These are phyloP conservation scores for Eubasilissa regina DNA, from an alignment of 1,140 invertebrate genomes.

Conservation along the genomic window DNA sequence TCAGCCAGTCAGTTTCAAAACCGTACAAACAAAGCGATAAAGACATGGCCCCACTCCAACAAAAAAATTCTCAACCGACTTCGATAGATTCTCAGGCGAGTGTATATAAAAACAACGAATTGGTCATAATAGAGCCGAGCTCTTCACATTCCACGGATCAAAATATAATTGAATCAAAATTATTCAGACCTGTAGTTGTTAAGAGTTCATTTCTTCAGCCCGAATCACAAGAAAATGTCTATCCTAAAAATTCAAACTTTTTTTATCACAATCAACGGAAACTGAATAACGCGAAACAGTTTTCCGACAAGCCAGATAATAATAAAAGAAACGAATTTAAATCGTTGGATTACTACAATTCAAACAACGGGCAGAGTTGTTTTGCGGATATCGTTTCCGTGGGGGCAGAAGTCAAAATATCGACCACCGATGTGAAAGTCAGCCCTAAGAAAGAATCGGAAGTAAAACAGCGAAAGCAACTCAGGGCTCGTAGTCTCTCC, in stretches of 20 bases:
- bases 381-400: constrained; percentile 64
- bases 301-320: not conserved
- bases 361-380: too few species aligned
- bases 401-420: constrained; percentile 69
- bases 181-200: constrained; percentile 15
- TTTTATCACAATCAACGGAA: constrained; percentile 20
- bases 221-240: not conserved
- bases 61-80: not conserved
- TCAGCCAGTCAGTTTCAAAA: not conserved
- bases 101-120: not conserved
- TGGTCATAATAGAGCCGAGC: constrained; percentile 8
- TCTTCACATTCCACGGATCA: not conserved
- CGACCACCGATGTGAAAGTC: constrained; percentile 68
- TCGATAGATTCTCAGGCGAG: not conserved
- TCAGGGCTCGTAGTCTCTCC: constrained; percentile 66
- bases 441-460: constrained; percentile 71
- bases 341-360: not conserved
- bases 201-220: constrained; percentile 7
- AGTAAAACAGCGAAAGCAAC: constrained; percentile 68
- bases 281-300: not conserved
- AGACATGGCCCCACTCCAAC: too few species aligned
- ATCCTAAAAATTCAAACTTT: constrained; percentile 7
- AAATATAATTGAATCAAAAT: not conserved
- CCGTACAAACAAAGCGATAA: too few species aligned
- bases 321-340: constrained; percentile 6